Conservation (phyloP, 2,888 invertebrate genomes). For the Amphiduros pacificus region DNA sequence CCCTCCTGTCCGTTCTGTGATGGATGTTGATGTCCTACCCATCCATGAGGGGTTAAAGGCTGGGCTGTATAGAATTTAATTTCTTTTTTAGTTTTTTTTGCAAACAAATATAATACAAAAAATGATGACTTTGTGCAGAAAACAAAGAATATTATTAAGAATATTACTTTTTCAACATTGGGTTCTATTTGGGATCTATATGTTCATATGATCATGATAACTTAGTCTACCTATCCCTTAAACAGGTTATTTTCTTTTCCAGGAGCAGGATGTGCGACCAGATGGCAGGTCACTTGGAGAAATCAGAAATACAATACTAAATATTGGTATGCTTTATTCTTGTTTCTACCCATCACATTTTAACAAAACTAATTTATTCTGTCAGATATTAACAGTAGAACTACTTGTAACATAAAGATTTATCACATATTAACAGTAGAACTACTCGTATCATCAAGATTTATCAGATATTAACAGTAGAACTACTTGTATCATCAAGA, state of each 20-base stretch:
- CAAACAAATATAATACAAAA: too few species aligned
- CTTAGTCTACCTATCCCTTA: too few species aligned
- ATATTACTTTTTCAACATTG: too few species aligned
- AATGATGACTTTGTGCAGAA: too few species aligned
- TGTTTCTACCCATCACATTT: neutral
- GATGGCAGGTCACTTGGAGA: constrained; percentile 76
- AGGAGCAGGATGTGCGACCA: constrained; percentile 72
- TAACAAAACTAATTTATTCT: neutral
- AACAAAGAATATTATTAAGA: too few species aligned
- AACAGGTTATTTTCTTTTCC: constrained; percentile 1
- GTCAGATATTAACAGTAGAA: neutral
- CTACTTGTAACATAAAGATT: neutral
- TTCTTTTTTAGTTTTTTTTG: too few species aligned
- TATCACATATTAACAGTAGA: neutral
- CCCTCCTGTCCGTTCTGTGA: too few species aligned
- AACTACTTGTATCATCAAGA: neutral
- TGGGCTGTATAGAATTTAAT: too few species aligned
- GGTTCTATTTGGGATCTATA: too few species aligned
- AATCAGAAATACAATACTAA: constrained; percentile 71
- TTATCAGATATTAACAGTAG: neutral
- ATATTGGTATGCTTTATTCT: constrained; percentile 62
- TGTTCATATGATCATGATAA: too few species aligned
- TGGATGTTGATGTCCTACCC: too few species aligned
- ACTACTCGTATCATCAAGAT: neutral
- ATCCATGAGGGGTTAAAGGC: too few species aligned